Evolutionary conservation across 1,140 invertebrate species (phyloP).

Genomic region (Zaprionus davidi): DNA sequence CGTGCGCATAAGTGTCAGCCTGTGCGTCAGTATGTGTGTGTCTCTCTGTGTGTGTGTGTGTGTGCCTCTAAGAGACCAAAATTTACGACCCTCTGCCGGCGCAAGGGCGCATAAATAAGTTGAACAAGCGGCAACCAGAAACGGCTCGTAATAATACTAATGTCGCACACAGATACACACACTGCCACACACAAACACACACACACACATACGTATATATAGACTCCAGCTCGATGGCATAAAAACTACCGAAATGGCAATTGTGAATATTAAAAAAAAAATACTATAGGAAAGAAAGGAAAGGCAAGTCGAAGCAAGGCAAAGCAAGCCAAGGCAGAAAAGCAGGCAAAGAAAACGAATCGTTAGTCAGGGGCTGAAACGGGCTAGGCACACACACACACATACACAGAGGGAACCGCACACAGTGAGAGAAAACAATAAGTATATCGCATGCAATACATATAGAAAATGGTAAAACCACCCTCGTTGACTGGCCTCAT

Average conservation of each 20-base stretch:
- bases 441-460: slow-evolving; percentile 65
- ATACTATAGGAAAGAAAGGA: slow-evolving; percentile 21
- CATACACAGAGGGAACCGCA: slow-evolving; percentile 21
- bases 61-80: slow-evolving; percentile 53
- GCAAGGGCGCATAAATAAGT: slow-evolving; percentile 74
- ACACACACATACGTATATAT: slow-evolving; percentile 19
- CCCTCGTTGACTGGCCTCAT: slow-evolving; percentile 50
- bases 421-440: slow-evolving; percentile 52
- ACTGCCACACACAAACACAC: slow-evolving; percentile 40
- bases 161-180: slow-evolving; percentile 66
- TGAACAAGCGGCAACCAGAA: slow-evolving; percentile 78
- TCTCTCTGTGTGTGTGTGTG: slow-evolving; percentile 21
- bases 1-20: slow-evolving; percentile 71
- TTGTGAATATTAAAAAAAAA: slow-evolving; percentile 81
- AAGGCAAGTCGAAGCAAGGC: slow-evolving; percentile 23
- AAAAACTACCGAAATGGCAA: slow-evolving; percentile 81
- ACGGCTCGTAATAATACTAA: slow-evolving; percentile 81
- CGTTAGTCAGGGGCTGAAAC: slow-evolving; percentile 57
- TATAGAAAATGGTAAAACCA: slow-evolving; percentile 80
- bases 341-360: slow-evolving; percentile 68
- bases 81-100: slow-evolving; percentile 72
- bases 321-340: slow-evolving; percentile 12
- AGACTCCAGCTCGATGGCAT: slow-evolving; percentile 42
- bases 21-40: background rate
- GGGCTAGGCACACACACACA: slow-evolving; percentile 30